A percentile compares a stretch with the other conserved stretches of the same genome.
Evolutionary conservation across 2,888 invertebrate genomes (phyloP).

Genomic region (Pyralis farinalis): DNA sequence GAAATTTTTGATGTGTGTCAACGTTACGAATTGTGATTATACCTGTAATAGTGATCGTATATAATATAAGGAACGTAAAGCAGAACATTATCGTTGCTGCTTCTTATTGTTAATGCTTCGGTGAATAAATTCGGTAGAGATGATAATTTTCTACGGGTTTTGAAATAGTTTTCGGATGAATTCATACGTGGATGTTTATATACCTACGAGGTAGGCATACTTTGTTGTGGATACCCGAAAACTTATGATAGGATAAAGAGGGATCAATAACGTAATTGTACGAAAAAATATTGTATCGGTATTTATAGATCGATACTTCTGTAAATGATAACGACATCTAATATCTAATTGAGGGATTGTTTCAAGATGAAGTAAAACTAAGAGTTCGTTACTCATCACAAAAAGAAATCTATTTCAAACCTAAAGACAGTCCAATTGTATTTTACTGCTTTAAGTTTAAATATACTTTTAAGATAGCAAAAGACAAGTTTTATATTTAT

Average conservation of each 20-base stretch:
- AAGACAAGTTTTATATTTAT: slow-evolving; percentile 55
- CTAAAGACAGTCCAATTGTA: slow-evolving; percentile 61
- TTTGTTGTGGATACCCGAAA: slow-evolving; percentile 48
- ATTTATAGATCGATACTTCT: slow-evolving; percentile 21
- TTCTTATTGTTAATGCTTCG: slow-evolving; percentile 37
- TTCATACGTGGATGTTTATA: slow-evolving; percentile 39
- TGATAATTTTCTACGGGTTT: slow-evolving; percentile 63
- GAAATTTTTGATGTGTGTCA: slow-evolving; percentile 46
- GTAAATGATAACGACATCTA: slow-evolving; percentile 1
- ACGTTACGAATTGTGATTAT: slow-evolving; percentile 54
- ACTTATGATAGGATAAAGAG: slow-evolving; percentile 64
- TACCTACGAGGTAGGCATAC: slow-evolving; percentile 39
- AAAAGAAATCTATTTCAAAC: slow-evolving; percentile 70
- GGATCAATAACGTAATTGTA: slow-evolving; percentile 61
- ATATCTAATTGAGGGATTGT: slow-evolving; percentile 8
- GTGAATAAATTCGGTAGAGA: slow-evolving; percentile 27
- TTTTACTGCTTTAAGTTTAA: slow-evolving; percentile 48
- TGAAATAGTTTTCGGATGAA: slow-evolving; percentile 67
- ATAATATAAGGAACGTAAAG: slow-evolving; percentile 38
- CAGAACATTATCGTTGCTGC: slow-evolving; percentile 44
- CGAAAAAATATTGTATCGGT: slow-evolving; percentile 35
- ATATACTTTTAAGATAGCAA: slow-evolving; percentile 41
- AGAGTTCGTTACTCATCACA: slow-evolving; percentile 1
- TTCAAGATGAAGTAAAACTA: slow-evolving; percentile 5
- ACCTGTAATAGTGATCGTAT: slow-evolving; percentile 43